Conservation (phyloP, 2,113 vertebrate genomes). For the Callocephalon fimbriatum region DNA sequence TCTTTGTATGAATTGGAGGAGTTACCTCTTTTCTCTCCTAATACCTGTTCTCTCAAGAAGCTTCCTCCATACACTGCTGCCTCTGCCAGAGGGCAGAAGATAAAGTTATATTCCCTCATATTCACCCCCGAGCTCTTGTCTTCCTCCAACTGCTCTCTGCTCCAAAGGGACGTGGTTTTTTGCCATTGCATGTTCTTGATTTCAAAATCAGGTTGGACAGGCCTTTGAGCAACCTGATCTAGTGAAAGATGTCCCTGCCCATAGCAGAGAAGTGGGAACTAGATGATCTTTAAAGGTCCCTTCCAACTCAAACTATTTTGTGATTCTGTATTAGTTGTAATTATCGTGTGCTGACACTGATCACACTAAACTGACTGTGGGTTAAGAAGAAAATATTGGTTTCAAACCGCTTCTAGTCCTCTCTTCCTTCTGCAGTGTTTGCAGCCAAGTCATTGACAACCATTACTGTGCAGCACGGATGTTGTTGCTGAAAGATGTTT, state of each 20-base stretch:
- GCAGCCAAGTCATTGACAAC: neutral
- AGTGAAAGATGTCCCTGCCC: neutral
- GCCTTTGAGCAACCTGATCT: neutral
- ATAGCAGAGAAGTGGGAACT: neutral
- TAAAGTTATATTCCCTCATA: neutral
- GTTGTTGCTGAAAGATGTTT: neutral
- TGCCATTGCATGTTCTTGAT: neutral
- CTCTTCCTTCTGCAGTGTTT: neutral
- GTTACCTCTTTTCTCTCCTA: neutral
- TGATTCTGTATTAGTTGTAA: neutral
- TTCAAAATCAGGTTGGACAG: neutral
- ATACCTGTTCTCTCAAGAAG: neutral
- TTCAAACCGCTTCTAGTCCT: neutral
- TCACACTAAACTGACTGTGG: neutral
- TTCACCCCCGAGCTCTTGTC: neutral
- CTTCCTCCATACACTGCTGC: neutral
- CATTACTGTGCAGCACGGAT: neutral
- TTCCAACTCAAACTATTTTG: neutral
- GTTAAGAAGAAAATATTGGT: neutral
- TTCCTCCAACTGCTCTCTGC: fast-evolving
- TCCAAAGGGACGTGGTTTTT: neutral
- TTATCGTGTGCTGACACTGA: neutral
- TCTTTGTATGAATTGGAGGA: neutral
- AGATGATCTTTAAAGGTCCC: neutral
- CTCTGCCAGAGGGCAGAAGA: neutral